A percentile compares a stretch with the other conserved stretches of the same genome.
These are phyloP conservation scores for Caenorhabditis sp. DNA, from an alignment of 2,888 invertebrate genomes.

Conservation along the genomic window DNA sequence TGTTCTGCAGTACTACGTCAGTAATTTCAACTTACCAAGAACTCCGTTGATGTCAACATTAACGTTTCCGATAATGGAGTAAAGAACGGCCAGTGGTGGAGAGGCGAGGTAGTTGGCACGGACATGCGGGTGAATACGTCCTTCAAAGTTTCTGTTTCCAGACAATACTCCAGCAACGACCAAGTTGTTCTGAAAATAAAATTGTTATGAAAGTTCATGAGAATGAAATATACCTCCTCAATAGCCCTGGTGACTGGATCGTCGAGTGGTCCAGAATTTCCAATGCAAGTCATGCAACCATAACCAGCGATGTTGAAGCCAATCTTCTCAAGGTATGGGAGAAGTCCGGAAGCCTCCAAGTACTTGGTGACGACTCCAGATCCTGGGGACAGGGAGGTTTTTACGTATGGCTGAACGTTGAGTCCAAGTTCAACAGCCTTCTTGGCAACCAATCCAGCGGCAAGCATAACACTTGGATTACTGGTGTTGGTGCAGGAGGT, in stretches of 20 bases:
- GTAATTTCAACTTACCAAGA: slow-evolving; percentile 42
- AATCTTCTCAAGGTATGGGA: slow-evolving; percentile 87
- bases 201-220: not conserved
- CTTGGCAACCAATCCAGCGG: slow-evolving; percentile 88
- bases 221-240: slow-evolving; percentile 87
- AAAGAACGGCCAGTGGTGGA: slow-evolving; percentile 97
- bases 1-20: not conserved
- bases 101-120: slow-evolving; percentile 96
- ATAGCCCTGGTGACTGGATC: slow-evolving; percentile 94
- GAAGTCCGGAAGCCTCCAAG: slow-evolving; percentile 92
- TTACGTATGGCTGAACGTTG: slow-evolving; percentile 93
- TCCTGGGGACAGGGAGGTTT: slow-evolving; percentile 96
- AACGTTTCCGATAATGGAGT: slow-evolving; percentile 96
- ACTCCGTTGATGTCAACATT: slow-evolving; percentile 92
- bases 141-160: slow-evolving; percentile 98
- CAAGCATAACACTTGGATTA: slow-evolving; percentile 98
- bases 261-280: slow-evolving; percentile 96
- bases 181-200: slow-evolving; percentile 88
- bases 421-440: slow-evolving; percentile 90
- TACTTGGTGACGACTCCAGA: slow-evolving; percentile 96
- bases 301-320: slow-evolving; percentile 96
- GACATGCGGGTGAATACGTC: slow-evolving; percentile 96
- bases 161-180: slow-evolving; percentile 97
- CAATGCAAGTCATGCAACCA: slow-evolving; percentile 99
- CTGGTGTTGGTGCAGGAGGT: slow-evolving; percentile 98